Percentiles rank a stretch among this genome's conserved stretches.
phyloP scores from a whole-genome alignment of 2,888 invertebrate species.

The Neoaliturus tenellus region DNA sequence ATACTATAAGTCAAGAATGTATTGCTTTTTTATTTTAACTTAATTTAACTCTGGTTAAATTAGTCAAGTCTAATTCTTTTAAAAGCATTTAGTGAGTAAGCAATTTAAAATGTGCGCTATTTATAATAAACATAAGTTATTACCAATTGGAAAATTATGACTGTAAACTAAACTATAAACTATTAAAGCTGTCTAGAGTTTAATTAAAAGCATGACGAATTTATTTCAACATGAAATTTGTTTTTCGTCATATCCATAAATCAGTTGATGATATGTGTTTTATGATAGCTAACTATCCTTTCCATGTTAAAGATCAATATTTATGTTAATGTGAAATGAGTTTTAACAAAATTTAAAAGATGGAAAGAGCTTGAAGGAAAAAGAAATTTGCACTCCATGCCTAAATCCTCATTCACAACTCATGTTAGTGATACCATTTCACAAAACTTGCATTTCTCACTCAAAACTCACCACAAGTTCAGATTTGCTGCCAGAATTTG shows the following conservation, averaged over 20 bases:
- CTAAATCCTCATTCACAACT: not conserved
- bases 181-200: too few relatives aligned
- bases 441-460: conserved; percentile 5
- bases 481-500: conserved; percentile 53
- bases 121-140: too few relatives aligned
- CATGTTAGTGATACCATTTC: conserved; percentile 26
- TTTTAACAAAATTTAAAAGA: not conserved
- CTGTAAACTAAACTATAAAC: too few relatives aligned
- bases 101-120: not conserved
- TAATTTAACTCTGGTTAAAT: too few relatives aligned
- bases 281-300: not conserved
- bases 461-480: conserved; percentile 55
- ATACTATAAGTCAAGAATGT: too few relatives aligned
- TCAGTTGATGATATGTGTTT: too few relatives aligned
- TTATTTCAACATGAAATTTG: too few relatives aligned
- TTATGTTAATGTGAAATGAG: not conserved
- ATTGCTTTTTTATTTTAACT: too few relatives aligned
- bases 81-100: not conserved
- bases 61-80: not conserved
- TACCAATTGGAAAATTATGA: too few relatives aligned
- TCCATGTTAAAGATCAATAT: not conserved
- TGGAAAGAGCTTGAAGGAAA: not conserved
- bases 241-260: too few relatives aligned
- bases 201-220: too few relatives aligned
- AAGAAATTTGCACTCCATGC: conserved; percentile 14